phyloP scores from a whole-genome alignment of 1,140 invertebrate genomes.

The Portunus trituberculatus region DNA sequence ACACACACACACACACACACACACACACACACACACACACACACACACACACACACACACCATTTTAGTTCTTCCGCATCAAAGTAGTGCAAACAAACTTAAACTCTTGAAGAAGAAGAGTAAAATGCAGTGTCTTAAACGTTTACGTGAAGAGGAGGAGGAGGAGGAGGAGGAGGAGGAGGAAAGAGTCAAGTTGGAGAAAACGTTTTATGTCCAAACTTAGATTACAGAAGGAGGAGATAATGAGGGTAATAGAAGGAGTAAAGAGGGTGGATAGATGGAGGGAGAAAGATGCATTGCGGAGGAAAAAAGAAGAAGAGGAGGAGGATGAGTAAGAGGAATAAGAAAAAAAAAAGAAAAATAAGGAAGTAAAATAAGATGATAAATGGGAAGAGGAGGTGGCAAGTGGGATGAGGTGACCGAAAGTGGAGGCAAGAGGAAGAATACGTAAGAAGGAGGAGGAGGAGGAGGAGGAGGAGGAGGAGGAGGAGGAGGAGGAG shows the following conservation, averaged over 20 bases:
- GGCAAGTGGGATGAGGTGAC: background rate
- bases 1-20: no score
- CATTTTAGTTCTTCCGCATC: no score
- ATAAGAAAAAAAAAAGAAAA: background rate
- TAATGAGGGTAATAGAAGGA: no score
- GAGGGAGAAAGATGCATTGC: background rate
- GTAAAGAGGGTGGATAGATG: no score
- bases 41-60: no score
- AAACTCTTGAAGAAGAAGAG: no score
- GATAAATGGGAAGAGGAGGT: background rate
- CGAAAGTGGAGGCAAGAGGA: background rate
- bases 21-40: no score
- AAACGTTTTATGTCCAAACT: no score
- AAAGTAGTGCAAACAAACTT: no score
- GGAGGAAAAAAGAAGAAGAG: background rate
- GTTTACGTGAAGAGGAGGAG: no score
- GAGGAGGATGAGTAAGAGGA: background rate
- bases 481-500: background rate
- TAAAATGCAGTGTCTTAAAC: no score
- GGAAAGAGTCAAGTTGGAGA: background rate
- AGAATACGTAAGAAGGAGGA: background rate
- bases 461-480: background rate
- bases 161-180: conserved; percentile 28
- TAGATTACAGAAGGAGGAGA: no score
- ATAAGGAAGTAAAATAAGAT: background rate